These are phyloP conservation scores for Galeruca laticollis DNA, from an alignment of 2,888 invertebrate species.

Conservation along the genomic window DNA sequence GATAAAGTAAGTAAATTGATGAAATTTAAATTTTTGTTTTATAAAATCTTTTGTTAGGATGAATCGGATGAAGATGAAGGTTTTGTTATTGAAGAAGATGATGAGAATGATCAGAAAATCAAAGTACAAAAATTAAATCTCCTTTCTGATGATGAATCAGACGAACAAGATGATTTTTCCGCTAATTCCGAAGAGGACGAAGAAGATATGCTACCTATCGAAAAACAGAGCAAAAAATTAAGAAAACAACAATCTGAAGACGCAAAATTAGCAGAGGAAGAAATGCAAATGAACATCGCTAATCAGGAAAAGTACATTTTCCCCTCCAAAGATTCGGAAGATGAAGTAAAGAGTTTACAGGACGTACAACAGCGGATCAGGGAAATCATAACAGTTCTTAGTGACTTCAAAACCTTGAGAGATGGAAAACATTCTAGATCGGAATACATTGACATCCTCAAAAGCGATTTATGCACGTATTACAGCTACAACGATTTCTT, in stretches of 20 bases:
- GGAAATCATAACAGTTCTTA: conserved; percentile 83
- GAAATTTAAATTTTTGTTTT: not conserved
- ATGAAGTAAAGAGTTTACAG: conserved; percentile 80
- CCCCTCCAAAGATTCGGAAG: conserved; percentile 80
- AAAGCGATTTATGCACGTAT: conserved; percentile 89
- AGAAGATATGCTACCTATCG: conserved; percentile 85
- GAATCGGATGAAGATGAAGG: conserved; percentile 53
- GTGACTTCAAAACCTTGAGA: conserved; percentile 81
- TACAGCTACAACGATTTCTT: conserved; percentile 98
- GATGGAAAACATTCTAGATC: conserved; percentile 78
- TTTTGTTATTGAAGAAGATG: conserved; percentile 57
- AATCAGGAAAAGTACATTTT: conserved; percentile 83
- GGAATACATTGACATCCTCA: conserved; percentile 85
- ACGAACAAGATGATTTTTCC: conserved; percentile 55
- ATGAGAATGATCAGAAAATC: conserved; percentile 51
- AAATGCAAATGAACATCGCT: conserved; percentile 84
- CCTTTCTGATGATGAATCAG: conserved; percentile 61
- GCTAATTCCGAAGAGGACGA: conserved; percentile 64
- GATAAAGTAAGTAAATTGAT: conserved; percentile 43
- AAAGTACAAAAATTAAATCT: conserved; percentile 57
- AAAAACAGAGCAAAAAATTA: conserved; percentile 83
- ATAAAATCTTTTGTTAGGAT: conserved; percentile 55
- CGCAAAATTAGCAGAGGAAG: conserved; percentile 82
- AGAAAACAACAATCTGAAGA: conserved; percentile 78
- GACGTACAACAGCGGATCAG: conserved; percentile 91